Percentiles rank a stretch among this genome's conserved stretches.
phyloP scores from a whole-genome alignment of 2,113 vertebrate species.

The Albula glossodonta region DNA sequence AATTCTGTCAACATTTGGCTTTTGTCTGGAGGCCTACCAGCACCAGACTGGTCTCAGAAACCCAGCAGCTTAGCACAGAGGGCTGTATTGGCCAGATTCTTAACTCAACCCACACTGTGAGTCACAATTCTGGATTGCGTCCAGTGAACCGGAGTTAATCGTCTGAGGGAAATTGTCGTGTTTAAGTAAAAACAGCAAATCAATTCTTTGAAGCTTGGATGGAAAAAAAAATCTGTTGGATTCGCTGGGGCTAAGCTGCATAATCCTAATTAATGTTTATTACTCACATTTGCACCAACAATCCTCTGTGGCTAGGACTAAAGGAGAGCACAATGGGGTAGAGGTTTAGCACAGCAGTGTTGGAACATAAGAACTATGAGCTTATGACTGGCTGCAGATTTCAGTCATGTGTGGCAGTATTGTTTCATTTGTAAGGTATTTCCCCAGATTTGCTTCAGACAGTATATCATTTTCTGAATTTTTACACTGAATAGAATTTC shows the following conservation, averaged over 20 bases:
- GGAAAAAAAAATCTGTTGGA: background rate
- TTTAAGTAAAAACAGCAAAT: background rate
- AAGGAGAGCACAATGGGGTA: background rate
- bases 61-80: background rate
- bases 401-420: background rate
- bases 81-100: background rate
- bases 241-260: slow-evolving; percentile 49
- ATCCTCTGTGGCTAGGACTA: background rate
- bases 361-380: background rate
- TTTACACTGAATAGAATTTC: background rate
- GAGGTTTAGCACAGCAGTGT: background rate
- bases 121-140: background rate
- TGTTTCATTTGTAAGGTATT: background rate
- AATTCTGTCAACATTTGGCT: background rate
- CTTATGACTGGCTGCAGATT: background rate
- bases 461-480: background rate
- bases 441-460: background rate
- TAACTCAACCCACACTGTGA: background rate
- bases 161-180: background rate
- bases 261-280: slow-evolving; percentile 41
- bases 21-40: background rate
- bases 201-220: background rate
- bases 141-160: background rate
- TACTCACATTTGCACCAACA: background rate
- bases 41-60: background rate